Conservation (phyloP, 2,113 vertebrate genomes). For the Scalopus aquaticus region DNA sequence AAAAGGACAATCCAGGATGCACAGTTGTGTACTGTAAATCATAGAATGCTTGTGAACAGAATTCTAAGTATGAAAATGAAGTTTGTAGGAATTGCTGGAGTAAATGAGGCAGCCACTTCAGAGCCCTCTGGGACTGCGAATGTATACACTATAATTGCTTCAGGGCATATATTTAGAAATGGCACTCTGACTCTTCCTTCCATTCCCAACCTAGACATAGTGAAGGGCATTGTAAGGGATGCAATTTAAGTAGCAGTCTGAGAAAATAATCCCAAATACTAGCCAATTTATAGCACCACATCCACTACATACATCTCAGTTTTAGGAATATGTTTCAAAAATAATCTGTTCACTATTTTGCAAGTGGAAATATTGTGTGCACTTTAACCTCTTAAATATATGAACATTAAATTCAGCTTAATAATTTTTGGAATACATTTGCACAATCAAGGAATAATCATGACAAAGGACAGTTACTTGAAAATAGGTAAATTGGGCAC, state of each 20-base stretch:
- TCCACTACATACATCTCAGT: background rate
- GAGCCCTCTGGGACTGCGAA: background rate
- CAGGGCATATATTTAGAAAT: background rate
- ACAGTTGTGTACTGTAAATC: background rate
- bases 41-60: background rate
- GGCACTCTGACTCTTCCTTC: background rate
- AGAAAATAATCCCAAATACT: background rate
- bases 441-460: background rate
- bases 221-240: background rate
- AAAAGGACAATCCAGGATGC: background rate
- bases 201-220: background rate
- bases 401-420: background rate
- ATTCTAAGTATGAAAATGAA: background rate
- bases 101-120: background rate
- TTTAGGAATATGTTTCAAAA: background rate
- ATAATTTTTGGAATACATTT: background rate
- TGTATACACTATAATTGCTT: background rate
- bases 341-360: background rate
- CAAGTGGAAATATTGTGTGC: background rate
- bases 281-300: background rate
- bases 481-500: background rate
- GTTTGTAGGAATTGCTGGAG: background rate
- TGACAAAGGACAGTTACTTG: background rate
- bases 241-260: background rate
- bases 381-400: slow-evolving; percentile 2